Evolutionary conservation across 1,140 invertebrate species (phyloP).

Genomic region (Tetragnatha versicolor): DNA sequence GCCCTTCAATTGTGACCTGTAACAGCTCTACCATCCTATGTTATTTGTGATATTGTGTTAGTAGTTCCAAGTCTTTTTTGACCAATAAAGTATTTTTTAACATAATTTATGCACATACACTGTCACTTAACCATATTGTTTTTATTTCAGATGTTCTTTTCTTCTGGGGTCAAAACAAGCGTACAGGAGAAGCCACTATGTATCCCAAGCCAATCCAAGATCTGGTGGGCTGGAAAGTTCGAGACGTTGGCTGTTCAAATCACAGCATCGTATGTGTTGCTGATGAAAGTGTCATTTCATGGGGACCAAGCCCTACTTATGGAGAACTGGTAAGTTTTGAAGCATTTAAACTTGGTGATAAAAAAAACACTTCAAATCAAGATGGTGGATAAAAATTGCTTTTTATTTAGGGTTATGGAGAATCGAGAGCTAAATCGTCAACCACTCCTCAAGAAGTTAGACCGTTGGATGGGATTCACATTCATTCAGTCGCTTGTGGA

Average conservation of each 20-base stretch:
- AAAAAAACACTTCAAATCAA: no score
- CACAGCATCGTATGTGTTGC: conserved; percentile 82
- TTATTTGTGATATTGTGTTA: no score
- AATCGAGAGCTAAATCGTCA: conserved; percentile 81
- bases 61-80: no score
- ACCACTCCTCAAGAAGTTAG: conserved; percentile 90
- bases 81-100: no score
- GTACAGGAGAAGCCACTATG: conserved; percentile 93
- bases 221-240: conserved; percentile 87
- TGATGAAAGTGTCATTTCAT: conserved; percentile 87
- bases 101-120: no score
- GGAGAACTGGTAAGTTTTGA: conserved; percentile 88
- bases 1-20: no score
- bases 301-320: conserved; percentile 89
- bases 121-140: conserved; percentile 63
- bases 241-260: conserved; percentile 74
- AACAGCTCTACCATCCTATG: no score
- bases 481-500: conserved; percentile 82
- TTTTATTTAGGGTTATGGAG: conserved; percentile 77
- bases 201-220: conserved; percentile 95
- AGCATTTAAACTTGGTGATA: no score
- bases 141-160: conserved; percentile 69
- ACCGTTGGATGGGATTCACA: conserved; percentile 79
- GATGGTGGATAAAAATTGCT: no score
- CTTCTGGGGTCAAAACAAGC: conserved; percentile 89